Base-by-base conservation (phyloP, 1,140 invertebrate species). In the Rhopalosiphum padi region DNA sequence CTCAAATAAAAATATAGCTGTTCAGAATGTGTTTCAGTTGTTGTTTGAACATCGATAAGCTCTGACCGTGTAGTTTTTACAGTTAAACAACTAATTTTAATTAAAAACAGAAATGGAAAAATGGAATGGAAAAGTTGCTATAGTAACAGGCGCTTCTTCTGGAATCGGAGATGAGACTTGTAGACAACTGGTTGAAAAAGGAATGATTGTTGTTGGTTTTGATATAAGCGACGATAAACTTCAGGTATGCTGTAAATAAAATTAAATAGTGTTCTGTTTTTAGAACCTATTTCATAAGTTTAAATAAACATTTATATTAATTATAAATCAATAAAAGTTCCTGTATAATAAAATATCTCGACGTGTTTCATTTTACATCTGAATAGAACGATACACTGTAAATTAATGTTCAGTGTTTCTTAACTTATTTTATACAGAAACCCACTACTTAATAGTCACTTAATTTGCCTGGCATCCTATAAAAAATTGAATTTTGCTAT, bases 91-190 rank as follows among this genome's bases (percentile, higher is more conserved):
- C 11, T n/a, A n/a, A n/a, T n/a, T 60, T 68, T n/a, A n/a, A 68
- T 15, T 9, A 11, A 46, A 46, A 46, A 68, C 30, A 0, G 37
- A 89, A 89, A 95, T 95, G 95, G 94, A 95, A 21, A 94, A 96
- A 9, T 96, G 96, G 96, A 90, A 93, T 41, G 96, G 95, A 37
- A 95, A 95, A 85, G 95, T 96, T n/a, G 96, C 96, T 3, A 94
- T 96, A 23, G 96, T 96, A 23, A 96, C 96, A 23, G 96, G 95
- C 18, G 96, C 96, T 15, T 96, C 96, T 82, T 95, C 95, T 48
- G 96, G 96, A 2, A 96, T 96, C 53, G 96, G 96, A 0, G 95
- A 95, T 2, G 95, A 94, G 4, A 94, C 95, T 77, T 95, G 95
- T 68, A 95, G 94, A 94, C 94, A 94, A 25, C 94, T 96, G 30